Percentiles rank a stretch among this genome's conserved stretches.
Conservation (phyloP, 2,888 invertebrate genomes). For the Cosmorhoe ocellata region DNA sequence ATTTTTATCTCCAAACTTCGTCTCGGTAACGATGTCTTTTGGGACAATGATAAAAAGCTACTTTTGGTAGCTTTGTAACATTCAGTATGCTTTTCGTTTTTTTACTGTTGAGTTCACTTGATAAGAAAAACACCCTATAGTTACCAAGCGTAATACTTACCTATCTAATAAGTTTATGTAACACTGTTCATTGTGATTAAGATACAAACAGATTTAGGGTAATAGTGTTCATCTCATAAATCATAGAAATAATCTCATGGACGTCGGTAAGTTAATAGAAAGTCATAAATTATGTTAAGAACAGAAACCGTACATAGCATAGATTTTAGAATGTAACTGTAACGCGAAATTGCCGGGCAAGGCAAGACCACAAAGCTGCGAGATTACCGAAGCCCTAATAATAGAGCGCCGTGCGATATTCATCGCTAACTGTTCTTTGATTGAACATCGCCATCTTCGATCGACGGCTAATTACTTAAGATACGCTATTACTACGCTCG, state of each 20-base stretch:
- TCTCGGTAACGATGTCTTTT: conserved; percentile 31
- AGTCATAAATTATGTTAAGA: conserved; percentile 28
- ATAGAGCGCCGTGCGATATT: conserved; percentile 62
- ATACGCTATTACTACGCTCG: conserved; percentile 44
- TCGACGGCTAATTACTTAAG: conserved; percentile 57
- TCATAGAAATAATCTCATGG: conserved; percentile 24
- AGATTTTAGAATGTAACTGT: conserved; percentile 59
- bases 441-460: conserved; percentile 54
- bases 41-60: conserved; percentile 30
- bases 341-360: conserved; percentile 54
- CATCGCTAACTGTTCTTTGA: conserved; percentile 72
- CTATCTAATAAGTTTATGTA: no score
- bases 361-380: conserved; percentile 39
- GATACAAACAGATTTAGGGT: not conserved
- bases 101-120: no score
- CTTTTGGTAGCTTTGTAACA: conserved; percentile 25
- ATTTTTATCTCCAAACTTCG: conserved; percentile 34
- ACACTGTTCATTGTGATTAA: not conserved
- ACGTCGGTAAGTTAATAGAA: conserved; percentile 26
- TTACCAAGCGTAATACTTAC: no score
- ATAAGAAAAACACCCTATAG: no score
- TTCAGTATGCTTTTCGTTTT: no score
- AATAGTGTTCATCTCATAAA: conserved; percentile 13
- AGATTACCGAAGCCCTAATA: conserved; percentile 64
- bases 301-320: conserved; percentile 29